Evolutionary conservation across 2,888 invertebrate species (phyloP).

Genomic region (Periphyllus acericola): DNA sequence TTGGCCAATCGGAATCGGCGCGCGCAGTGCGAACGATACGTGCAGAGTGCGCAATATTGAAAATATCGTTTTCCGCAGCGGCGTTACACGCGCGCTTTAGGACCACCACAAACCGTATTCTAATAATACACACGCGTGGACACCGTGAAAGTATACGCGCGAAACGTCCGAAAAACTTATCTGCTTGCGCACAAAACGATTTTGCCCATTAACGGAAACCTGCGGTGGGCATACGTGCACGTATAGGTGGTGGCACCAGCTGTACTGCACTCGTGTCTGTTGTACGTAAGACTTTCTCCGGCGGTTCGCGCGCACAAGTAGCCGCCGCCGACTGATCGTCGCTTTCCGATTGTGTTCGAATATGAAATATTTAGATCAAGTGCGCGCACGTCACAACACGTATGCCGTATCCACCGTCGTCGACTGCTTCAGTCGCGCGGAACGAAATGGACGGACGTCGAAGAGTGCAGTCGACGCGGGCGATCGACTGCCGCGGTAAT

Average conservation of each 20-base stretch:
- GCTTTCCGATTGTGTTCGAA: conserved; percentile 29
- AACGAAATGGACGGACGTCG: too few relatives aligned
- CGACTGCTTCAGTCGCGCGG: too few relatives aligned
- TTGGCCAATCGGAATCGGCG: neutral
- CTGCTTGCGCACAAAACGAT: neutral
- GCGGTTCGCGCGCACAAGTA: conserved; percentile 38
- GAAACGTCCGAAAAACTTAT: neutral
- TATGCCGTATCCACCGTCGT: too few relatives aligned
- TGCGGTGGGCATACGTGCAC: too few relatives aligned
- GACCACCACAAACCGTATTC: neutral
- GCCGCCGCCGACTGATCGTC: neutral
- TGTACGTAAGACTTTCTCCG: conserved; percentile 62
- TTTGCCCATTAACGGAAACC: conserved; percentile 22
- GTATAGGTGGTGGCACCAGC: too few relatives aligned
- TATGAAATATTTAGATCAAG: neutral
- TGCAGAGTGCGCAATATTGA: too few relatives aligned
- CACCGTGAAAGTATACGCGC: neutral
- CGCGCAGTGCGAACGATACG: neutral
- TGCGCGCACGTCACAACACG: neutral
- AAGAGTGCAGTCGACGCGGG: neutral
- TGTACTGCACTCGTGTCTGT: neutral
- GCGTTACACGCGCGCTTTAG: neutral
- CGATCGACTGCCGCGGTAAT: too few relatives aligned
- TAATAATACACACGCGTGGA: neutral
- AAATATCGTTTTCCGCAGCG: neutral